Conservation (phyloP, 2,113 vertebrate species). For the Dicentrarchus labrax region DNA sequence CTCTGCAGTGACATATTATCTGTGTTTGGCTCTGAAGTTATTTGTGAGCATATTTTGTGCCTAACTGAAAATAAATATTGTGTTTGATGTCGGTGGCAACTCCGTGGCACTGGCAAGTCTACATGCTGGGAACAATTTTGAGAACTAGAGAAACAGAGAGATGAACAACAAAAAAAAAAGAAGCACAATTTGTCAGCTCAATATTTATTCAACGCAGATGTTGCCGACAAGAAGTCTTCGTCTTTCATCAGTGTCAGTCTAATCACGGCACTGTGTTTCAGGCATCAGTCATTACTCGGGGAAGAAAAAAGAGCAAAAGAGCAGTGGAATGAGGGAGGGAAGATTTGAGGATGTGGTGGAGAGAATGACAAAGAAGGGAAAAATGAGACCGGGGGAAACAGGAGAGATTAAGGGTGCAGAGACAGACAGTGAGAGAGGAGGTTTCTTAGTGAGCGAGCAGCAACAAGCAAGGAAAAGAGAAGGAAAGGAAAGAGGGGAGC, state of each 20-base stretch:
- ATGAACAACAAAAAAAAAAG: conserved; percentile 52
- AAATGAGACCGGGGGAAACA: conserved; percentile 62
- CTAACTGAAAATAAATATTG: conserved; percentile 55
- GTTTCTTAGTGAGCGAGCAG: conserved; percentile 43
- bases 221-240: conserved; percentile 57
- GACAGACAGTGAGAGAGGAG: conserved; percentile 42
- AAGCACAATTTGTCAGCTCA: conserved; percentile 68
- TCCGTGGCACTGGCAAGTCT: conserved; percentile 41
- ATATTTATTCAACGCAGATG: conserved; percentile 79
- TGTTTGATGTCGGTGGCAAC: conserved; percentile 46
- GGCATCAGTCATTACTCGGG: conserved; percentile 66
- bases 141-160: conserved; percentile 31
- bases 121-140: conserved; percentile 38
- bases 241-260: conserved; percentile 73
- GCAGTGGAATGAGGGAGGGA: conserved; percentile 58
- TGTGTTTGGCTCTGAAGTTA: conserved; percentile 22
- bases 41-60: conserved; percentile 50
- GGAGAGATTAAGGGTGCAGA: conserved; percentile 69
- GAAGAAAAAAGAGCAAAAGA: conserved; percentile 32
- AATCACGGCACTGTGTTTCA: conserved; percentile 69
- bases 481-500: conserved; percentile 56
- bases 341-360: conserved; percentile 69
- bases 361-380: conserved; percentile 75
- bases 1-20: conserved; percentile 31
- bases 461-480: conserved; percentile 58